Evolutionary conservation across 2,113 vertebrate species (phyloP).

Genomic region (Sceloporus tristichus): DNA sequence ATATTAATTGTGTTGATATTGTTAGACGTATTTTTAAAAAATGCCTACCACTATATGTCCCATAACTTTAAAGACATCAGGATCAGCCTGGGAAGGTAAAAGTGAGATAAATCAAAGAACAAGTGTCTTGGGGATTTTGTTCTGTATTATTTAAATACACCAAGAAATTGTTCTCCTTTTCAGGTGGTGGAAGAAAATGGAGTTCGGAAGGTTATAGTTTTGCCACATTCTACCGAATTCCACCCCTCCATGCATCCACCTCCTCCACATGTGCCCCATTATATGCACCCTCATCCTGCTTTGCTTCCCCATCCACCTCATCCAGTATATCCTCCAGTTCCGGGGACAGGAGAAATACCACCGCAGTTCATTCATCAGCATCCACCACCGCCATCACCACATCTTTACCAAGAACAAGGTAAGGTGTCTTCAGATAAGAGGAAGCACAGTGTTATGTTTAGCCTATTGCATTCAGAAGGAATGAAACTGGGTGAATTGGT

Average conservation of each 20-base stretch:
- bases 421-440: background rate
- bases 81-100: background rate
- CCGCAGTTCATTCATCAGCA: slow-evolving; percentile 80
- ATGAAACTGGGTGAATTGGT: fast-evolving
- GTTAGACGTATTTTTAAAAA: background rate
- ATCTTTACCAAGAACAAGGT: slow-evolving; percentile 83
- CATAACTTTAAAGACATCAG: background rate
- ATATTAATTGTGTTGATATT: background rate
- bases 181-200: slow-evolving; percentile 87
- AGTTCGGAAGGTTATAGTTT: slow-evolving; percentile 82
- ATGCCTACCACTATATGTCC: background rate
- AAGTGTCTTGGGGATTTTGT: background rate
- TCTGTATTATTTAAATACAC: background rate
- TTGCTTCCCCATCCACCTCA: slow-evolving; percentile 76
- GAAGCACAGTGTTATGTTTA: fast-evolving
- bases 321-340: slow-evolving; percentile 74
- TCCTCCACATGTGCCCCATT: slow-evolving; percentile 74
- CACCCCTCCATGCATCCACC: slow-evolving; percentile 77
- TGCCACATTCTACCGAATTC: slow-evolving; percentile 83
- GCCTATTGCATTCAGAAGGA: fast-evolving
- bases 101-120: background rate
- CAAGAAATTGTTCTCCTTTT: background rate
- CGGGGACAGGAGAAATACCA: slow-evolving; percentile 72
- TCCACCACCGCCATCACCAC: slow-evolving; percentile 62
- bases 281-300: slow-evolving; percentile 72